A percentile compares a stretch with the other conserved stretches of the same genome.
These are phyloP conservation scores for Crotalus horridus DNA, from an alignment of 2,113 vertebrate species.

Conservation along the genomic window DNA sequence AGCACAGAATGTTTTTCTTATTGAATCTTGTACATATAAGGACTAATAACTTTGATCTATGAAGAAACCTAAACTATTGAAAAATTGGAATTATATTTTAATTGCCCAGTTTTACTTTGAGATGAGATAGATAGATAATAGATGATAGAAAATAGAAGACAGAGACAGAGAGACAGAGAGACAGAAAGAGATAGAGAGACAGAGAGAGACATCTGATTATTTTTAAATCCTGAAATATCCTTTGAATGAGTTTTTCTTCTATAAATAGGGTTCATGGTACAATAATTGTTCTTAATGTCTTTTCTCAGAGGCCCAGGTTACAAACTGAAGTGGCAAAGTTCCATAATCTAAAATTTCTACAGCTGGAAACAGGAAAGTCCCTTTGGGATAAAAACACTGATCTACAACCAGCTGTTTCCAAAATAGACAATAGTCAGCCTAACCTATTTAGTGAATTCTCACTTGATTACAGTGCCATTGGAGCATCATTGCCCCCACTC, in stretches of 20 bases:
- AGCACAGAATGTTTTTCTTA: neutral
- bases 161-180: no score
- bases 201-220: neutral
- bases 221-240: no score
- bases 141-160: no score
- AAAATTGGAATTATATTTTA: no score
- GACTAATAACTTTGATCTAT: neutral
- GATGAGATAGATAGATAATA: no score
- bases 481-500: no score
- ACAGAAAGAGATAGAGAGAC: fast-evolving
- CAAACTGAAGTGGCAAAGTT: neutral
- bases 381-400: neutral
- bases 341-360: neutral
- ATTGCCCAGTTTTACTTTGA: no score
- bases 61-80: neutral
- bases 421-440: neutral
- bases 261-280: no score
- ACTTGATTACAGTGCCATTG: no score
- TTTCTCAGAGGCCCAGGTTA: neutral
- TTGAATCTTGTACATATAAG: neutral
- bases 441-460: neutral
- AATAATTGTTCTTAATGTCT: no score
- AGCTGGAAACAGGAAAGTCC: neutral
- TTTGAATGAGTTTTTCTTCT: no score
- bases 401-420: neutral